Conservation (phyloP, 1,140 invertebrate species). For the Macrobrachium nipponense region DNA sequence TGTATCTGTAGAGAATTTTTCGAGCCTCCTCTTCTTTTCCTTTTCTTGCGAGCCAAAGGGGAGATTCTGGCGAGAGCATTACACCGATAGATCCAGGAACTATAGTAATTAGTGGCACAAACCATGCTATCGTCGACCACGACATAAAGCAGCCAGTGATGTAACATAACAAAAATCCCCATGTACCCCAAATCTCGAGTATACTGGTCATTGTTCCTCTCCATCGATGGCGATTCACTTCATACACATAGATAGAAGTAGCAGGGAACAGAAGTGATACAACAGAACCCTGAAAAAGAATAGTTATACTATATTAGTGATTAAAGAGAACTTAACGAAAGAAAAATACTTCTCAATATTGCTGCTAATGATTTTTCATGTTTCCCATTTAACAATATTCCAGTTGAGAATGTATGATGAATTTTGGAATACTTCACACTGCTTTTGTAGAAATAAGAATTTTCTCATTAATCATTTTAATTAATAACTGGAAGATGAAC, state of each 20-base stretch:
- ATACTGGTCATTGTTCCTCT: conserved; percentile 1
- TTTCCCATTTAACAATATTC: no score
- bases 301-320: not conserved
- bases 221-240: not conserved
- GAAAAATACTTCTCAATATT: no score
- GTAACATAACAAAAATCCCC: not conserved
- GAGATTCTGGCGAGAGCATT: not conserved
- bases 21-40: conserved; percentile 7
- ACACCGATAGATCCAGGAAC: not conserved
- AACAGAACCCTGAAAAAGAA: not conserved
- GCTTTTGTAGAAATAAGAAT: no score
- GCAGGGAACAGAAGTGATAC: not conserved
- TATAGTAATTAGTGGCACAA: not conserved
- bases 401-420: no score
- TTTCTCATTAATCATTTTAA: no score
- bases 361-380: no score
- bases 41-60: not conserved
- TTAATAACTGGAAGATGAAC: no score
- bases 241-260: not conserved
- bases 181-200: not conserved
- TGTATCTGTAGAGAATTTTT: no score
- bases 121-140: not conserved
- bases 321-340: no score
- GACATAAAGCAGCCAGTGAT: not conserved
- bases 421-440: no score